phyloP scores from a whole-genome alignment of 53 echinoderm and acorn worm species.

The Zoroaster sp. region DNA sequence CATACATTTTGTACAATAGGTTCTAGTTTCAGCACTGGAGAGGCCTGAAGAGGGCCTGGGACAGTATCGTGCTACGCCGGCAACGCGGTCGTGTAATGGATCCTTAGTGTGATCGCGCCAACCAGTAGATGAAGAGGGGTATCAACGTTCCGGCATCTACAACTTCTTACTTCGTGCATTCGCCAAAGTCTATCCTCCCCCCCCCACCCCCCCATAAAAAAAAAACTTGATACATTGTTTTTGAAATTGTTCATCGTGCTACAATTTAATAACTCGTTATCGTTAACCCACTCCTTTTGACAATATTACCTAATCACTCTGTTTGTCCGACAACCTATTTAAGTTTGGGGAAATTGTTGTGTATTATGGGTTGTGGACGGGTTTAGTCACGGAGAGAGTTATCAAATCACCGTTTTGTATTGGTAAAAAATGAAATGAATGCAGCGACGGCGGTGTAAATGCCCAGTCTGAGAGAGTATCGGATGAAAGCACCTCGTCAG shows the following conservation, averaged over 20 bases:
- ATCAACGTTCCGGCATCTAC: constrained; percentile 12
- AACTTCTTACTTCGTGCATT: not conserved
- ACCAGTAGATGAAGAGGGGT: constrained; percentile 27
- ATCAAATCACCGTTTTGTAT: constrained; percentile 28
- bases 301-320: too few relatives aligned
- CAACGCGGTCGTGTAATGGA: constrained; percentile 64
- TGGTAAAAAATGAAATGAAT: constrained; percentile 16
- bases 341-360: not conserved
- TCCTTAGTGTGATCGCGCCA: constrained; percentile 55
- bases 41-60: constrained; percentile 48
- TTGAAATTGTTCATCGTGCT: not conserved
- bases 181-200: not conserved
- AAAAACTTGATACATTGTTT: not conserved
- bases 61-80: constrained; percentile 53
- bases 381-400: constrained; percentile 3
- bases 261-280: not conserved
- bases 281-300: not conserved
- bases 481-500: constrained; percentile 9
- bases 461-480: constrained; percentile 35
- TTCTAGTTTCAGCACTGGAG: constrained; percentile 66
- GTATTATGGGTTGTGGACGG: not conserved
- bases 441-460: constrained; percentile 21
- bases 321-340: not conserved
- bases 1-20: constrained; percentile 70
- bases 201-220: not conserved